A percentile compares a stretch with the other conserved stretches of the same genome.
Evolutionary conservation across 23 tunicate genomes (phyloP).

Genomic region (Corella eumyota): DNA sequence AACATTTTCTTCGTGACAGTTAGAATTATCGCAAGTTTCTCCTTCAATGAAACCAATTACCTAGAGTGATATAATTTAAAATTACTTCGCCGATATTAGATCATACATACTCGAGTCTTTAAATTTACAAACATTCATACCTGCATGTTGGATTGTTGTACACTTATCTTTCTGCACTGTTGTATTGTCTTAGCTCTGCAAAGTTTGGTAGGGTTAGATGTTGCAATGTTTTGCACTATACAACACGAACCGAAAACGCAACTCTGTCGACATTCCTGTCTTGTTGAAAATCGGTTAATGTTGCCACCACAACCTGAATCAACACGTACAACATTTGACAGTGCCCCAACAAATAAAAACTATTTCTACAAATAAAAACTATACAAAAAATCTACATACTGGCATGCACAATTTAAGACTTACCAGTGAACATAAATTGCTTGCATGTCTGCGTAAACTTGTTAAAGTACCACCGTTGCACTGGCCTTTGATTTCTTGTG

Average conservation of each 20-base stretch:
- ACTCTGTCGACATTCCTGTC: conserved; percentile 62
- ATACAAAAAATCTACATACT: too few species aligned
- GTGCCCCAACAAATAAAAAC: too few species aligned
- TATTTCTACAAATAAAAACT: too few species aligned
- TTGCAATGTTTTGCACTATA: conserved; percentile 7
- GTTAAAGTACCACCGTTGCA: conserved; percentile 48
- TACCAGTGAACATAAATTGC: conserved; percentile 41
- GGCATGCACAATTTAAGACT: too few species aligned
- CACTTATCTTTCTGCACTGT: conserved; percentile 56
- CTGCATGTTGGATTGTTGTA: conserved; percentile 14
- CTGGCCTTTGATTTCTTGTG: neutral
- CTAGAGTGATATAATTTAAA: conserved; percentile 1
- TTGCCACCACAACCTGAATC: conserved; percentile 83
- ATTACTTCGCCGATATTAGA: too few species aligned
- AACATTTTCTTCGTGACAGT: neutral
- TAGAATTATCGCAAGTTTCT: conserved; percentile 1
- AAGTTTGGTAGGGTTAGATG: neutral
- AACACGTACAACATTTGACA: too few species aligned
- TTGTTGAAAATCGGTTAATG: conserved; percentile 38
- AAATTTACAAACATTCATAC: neutral
- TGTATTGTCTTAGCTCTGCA: conserved; percentile 35
- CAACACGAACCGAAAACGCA: conserved; percentile 78
- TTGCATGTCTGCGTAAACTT: conserved; percentile 60
- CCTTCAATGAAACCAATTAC: conserved; percentile 15
- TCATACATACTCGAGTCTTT: too few species aligned